Evolutionary conservation across 1,140 invertebrate genomes (phyloP), one percentile per base, ranked within the genome.

Genomic region (Plectrocnemia conspersa): DNA sequence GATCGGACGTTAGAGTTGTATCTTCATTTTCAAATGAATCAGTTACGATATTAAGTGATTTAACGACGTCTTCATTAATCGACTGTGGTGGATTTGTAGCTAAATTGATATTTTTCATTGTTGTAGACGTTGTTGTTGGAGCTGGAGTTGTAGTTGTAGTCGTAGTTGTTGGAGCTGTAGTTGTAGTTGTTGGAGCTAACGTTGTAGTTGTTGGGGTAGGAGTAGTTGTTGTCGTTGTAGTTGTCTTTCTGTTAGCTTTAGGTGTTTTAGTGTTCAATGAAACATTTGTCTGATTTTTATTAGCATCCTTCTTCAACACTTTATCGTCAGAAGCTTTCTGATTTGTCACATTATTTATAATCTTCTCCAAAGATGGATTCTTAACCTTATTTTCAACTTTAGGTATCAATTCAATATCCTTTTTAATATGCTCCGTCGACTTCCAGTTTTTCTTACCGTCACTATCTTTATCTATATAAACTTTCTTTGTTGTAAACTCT

Each of bases 341-440:
- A 15, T 35, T 36, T 25, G 5, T 29, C 15, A 24, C 13, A 24
- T 46, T 16, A 9, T 46, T 27, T 1, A 62, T 33, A 33, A 62
- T 56, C 25, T 59, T 58, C 41, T 62, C 53, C 2, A 21, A 38
- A 2, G 57, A 46, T 38, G 33, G 36, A 47, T 58, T 53, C 42
- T 58, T 58, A n/a, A 48, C 27, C 10, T 59, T 62, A 33, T 55
- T 56, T 49, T 44, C 56, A 10, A 61, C 59, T 54, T 62, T 62
- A 13, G 60, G 60, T 44, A 62, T 53, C 7, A 62, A 56, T 53
- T 62, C 60, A 29, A 62, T 62, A 45, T 62, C 60, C 10, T 59
- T 52, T 10, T 44, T 36, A 11, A 61, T 57, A 41, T 54, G 27
- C 52, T 62, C 60, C 2, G 56, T 62, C 16, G 56, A 56, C 25